Conservation (phyloP, 1,140 invertebrate genomes). For the Anadara kagoshimensis region DNA sequence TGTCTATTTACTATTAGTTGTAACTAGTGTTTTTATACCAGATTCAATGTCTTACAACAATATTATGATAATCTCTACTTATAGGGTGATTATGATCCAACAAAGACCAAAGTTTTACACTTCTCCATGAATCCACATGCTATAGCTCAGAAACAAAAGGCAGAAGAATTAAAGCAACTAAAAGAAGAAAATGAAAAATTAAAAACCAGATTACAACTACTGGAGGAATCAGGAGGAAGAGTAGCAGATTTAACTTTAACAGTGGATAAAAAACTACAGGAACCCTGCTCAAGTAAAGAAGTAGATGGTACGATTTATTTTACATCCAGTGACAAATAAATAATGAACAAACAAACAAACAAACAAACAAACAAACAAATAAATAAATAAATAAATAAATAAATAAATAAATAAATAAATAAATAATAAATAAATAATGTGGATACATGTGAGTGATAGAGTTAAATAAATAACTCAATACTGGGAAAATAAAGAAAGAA, state of each 20-base stretch:
- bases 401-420: no score
- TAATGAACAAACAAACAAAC: no score
- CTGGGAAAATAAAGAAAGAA: no score
- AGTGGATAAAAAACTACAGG: slow-evolving; percentile 76
- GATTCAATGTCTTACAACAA: no score
- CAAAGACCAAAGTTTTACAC: slow-evolving; percentile 73
- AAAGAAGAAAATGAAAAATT: slow-evolving; percentile 82
- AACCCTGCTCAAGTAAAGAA: slow-evolving; percentile 60
- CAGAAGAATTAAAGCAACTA: slow-evolving; percentile 81
- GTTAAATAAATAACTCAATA: no score
- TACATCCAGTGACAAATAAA: no score
- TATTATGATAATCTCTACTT: slow-evolving; percentile 11
- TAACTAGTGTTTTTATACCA: not conserved
- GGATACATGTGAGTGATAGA: no score
- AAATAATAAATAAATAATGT: no score
- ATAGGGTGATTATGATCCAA: slow-evolving; percentile 71
- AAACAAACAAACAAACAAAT: no score
- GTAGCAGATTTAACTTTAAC: slow-evolving; percentile 63
- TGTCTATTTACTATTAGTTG: not conserved
- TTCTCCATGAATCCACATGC: slow-evolving; percentile 86
- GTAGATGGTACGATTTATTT: slow-evolving; percentile 51
- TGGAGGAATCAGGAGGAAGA: slow-evolving; percentile 64
- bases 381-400: no score
- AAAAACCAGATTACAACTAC: slow-evolving; percentile 74
- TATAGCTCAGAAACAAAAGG: slow-evolving; percentile 79